Base-by-base conservation (phyloP, 2,888 invertebrate species). In the Drosophila percnosoma region DNA sequence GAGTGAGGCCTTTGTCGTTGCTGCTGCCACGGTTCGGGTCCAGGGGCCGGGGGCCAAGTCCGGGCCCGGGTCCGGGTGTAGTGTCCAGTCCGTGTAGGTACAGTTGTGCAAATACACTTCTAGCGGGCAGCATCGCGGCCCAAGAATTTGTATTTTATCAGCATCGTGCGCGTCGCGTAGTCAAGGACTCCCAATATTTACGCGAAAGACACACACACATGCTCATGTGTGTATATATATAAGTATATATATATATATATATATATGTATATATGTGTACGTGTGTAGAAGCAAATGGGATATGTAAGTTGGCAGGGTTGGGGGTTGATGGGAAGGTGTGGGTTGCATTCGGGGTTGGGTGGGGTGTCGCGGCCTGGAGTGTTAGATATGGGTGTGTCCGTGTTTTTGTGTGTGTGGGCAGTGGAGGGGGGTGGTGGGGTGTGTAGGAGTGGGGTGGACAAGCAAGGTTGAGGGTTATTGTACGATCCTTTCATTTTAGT, bases 151-250 rank as follows among this genome's bases (percentile, higher is more conserved):
- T 82, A 85, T 89, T 83, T 89, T 87, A 84, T 85, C 83, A 89
- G 91, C 90, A 83, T 87, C 86, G 80, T 84, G 87, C 84, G 89
- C 91, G 90, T 81, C 82, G 87, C 87, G 89, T 87, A 89, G 90
- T 89, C 87, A 91, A 89, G 85, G 89, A 87, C 91, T 90, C 80
- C 86, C 88, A 90, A 84, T 89, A 83, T 87, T 83, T 89, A 81
- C 91, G 90, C 91, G 89, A 90, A 90, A 82, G 68, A 89, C 75
- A 88, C 72, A 80, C 68, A 61, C 53, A 59, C 45, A 62, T 42
- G 57, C 18, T 34, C 45, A 66, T 31, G 40, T 49, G 45, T n/a
- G 36, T 51, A 45, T 38, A 52, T 38, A 58, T 42, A 66, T 52
- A 55, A 63, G 40, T 45, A 55, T 65, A 34, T 66, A 34, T 54